phyloP scores from a whole-genome alignment of 2,888 invertebrate genomes.

The Cancer borealis region DNA sequence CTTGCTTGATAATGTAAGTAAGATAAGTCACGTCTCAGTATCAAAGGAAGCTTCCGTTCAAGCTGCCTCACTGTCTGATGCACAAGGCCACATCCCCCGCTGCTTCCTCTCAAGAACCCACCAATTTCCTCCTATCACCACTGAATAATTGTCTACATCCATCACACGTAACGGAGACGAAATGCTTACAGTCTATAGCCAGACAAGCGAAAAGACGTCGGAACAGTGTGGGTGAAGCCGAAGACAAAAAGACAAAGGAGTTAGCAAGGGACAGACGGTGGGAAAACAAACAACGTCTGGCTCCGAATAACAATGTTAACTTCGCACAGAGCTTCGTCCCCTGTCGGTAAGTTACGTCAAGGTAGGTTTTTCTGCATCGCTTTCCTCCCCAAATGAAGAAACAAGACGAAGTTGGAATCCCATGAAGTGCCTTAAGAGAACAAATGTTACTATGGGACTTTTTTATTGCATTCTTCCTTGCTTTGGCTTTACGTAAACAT shows the following conservation, averaged over 20 bases:
- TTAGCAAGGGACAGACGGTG: not conserved
- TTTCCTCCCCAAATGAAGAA: constrained; percentile 5
- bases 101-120: not conserved
- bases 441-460: not conserved
- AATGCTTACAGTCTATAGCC: not conserved
- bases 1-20: not conserved
- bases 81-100: not conserved
- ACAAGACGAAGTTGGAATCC: not conserved
- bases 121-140: not conserved
- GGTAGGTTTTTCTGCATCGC: not conserved
- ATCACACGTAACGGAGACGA: not conserved
- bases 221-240: not conserved
- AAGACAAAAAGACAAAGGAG: not conserved
- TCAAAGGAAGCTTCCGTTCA: not conserved
- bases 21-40: not conserved
- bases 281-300: constrained; percentile 14
- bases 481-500: not conserved
- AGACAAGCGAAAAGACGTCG: not conserved
- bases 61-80: not conserved
- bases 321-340: constrained; percentile 8
- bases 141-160: not conserved
- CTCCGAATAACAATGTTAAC: not conserved
- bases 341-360: not conserved
- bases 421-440: not conserved
- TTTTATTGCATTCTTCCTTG: not conserved